phyloP scores from a whole-genome alignment of 2,797 vertebrate species.

The Pachyuromys duprasi region DNA sequence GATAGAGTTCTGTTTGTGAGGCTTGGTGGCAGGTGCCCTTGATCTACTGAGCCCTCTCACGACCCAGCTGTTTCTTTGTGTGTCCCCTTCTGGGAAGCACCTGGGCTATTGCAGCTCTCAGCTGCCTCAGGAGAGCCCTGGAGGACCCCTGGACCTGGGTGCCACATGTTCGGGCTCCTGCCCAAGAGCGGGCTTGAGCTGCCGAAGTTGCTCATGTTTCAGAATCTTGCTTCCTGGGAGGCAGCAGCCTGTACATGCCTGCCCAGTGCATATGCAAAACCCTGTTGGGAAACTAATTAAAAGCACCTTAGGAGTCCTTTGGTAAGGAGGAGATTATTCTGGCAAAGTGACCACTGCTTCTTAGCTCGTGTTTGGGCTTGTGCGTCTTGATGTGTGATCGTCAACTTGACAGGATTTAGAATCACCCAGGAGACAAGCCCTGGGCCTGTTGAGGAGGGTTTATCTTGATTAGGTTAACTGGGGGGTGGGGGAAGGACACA shows the following conservation, averaged over 20 bases:
- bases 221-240: not conserved
- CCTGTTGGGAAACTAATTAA: slow-evolving; percentile 51
- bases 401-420: not conserved
- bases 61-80: not conserved
- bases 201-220: not conserved
- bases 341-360: slow-evolving; percentile 19
- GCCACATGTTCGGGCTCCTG: rapidly evolving
- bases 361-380: slow-evolving; percentile 6
- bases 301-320: slow-evolving; percentile 28
- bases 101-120: not conserved
- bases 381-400: not conserved
- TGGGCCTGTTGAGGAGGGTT: not conserved
- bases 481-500: not conserved
- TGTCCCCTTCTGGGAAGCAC: not conserved
- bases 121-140: not conserved
- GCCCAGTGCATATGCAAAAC: slow-evolving; percentile 5
- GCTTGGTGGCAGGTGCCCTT: not conserved
- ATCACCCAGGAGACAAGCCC: not conserved
- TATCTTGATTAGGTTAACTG: not conserved
- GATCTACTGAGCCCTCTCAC: not conserved
- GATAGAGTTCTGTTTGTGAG: not conserved
- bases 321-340: slow-evolving; percentile 36
- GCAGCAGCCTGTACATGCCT: not conserved
- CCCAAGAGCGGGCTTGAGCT: rapidly evolving
- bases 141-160: not conserved